These are phyloP conservation scores for Drosophila dives DNA, from an alignment of 2,888 invertebrate species.

Conservation along the genomic window DNA sequence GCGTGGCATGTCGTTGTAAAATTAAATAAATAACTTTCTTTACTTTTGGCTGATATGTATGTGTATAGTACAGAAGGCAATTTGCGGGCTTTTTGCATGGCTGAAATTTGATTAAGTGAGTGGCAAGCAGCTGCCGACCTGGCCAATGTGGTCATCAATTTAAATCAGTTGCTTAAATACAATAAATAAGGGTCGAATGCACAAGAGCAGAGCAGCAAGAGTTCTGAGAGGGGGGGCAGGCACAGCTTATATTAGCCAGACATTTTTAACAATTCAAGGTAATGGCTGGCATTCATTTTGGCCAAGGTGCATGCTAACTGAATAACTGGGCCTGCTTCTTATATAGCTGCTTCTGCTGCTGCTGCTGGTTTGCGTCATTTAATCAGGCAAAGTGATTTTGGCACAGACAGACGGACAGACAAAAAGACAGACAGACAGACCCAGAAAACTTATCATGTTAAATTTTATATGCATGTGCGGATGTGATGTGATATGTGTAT, in stretches of 20 bases:
- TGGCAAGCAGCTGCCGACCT: conserved; percentile 46
- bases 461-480: conserved; percentile 22
- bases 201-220: neutral
- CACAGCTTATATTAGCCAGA: conserved; percentile 63
- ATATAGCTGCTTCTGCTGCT: conserved; percentile 2
- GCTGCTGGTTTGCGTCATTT: conserved; percentile 68
- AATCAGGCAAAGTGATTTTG: conserved; percentile 81
- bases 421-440: conserved; percentile 24
- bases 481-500: conserved; percentile 22
- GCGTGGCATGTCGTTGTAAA: conserved; percentile 35
- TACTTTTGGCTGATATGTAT: conserved; percentile 3
- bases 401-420: conserved; percentile 17
- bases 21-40: conserved; percentile 50
- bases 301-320: conserved; percentile 58
- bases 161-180: conserved; percentile 69
- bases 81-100: conserved; percentile 51
- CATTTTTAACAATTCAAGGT: conserved; percentile 78
- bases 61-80: conserved; percentile 29
- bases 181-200: conserved; percentile 67
- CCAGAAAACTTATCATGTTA: conserved; percentile 67
- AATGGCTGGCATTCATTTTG: conserved; percentile 69
- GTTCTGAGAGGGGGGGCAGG: conserved; percentile 13
- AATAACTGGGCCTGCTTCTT: conserved; percentile 26
- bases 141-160: conserved; percentile 69
- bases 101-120: conserved; percentile 78